Evolutionary conservation across 2,113 vertebrate species (phyloP).

Genomic region (Setophaga kirtlandii): DNA sequence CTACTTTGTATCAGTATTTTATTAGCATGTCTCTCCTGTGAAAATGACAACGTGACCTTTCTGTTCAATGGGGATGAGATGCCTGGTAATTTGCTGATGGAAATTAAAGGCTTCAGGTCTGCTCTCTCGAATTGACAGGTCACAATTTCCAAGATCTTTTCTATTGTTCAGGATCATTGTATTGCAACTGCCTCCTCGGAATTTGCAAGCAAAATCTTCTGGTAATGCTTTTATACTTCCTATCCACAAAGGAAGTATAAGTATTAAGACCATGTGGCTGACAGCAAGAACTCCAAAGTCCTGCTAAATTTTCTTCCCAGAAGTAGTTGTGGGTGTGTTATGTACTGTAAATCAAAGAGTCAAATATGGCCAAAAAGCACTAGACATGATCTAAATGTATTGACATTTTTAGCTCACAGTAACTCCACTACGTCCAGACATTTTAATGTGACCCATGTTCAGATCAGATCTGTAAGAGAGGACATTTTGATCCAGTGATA

Average conservation of each 20-base stretch:
- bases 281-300: background rate
- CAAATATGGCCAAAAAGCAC: background rate
- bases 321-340: background rate
- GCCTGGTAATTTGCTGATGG: background rate
- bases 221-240: background rate
- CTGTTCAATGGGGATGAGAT: background rate
- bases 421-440: background rate
- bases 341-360: background rate
- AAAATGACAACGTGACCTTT: background rate
- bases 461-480: background rate
- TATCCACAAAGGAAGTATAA: background rate
- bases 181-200: background rate
- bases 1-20: background rate
- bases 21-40: background rate
- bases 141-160: background rate
- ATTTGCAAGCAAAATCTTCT: background rate
- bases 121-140: background rate
- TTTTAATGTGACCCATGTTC: background rate
- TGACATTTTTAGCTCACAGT: accelerated
- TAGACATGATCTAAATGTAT: background rate
- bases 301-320: background rate
- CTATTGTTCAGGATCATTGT: background rate
- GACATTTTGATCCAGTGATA: background rate
- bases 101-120: background rate
- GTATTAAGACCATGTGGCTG: background rate